phyloP scores from a whole-genome alignment of 2,113 vertebrate genomes.

The Tauraco erythrolophus region DNA sequence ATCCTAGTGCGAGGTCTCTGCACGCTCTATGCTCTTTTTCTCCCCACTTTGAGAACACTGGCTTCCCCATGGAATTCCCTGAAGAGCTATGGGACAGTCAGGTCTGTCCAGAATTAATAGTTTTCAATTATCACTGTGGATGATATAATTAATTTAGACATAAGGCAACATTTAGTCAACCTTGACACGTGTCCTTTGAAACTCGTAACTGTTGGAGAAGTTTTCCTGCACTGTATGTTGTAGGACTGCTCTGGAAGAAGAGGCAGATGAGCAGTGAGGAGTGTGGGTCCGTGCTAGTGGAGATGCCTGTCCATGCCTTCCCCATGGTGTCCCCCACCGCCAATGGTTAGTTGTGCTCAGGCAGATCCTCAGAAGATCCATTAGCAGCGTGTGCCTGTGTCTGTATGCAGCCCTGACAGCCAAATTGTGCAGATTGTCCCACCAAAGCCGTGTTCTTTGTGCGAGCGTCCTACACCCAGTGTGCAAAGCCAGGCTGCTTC shows the following conservation, averaged over 20 bases:
- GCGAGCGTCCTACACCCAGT: accelerated
- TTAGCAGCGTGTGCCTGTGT: accelerated
- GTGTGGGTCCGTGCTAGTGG: no score
- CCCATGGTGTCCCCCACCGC: not conserved
- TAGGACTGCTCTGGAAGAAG: not conserved
- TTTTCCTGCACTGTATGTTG: not conserved
- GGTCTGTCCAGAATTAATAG: not conserved
- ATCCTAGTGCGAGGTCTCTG: not conserved
- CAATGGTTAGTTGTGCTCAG: not conserved
- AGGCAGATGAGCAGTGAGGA: not conserved
- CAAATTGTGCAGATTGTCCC: not conserved
- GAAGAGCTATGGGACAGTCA: not conserved
- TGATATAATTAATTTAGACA: not conserved
- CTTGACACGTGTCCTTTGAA: not conserved
- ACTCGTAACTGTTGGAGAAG: not conserved
- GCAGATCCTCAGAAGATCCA: not conserved
- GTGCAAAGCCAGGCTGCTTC: not conserved
- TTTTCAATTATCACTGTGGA: not conserved
- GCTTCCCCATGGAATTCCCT: not conserved
- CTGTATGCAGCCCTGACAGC: not conserved
- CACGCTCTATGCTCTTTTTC: accelerated
- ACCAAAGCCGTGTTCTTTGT: accelerated
- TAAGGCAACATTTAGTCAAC: not conserved
- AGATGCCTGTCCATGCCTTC: not conserved
- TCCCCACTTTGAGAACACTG: not conserved